phyloP scores from a whole-genome alignment of 2,888 invertebrate genomes.

The Plagodis dolabraria region DNA sequence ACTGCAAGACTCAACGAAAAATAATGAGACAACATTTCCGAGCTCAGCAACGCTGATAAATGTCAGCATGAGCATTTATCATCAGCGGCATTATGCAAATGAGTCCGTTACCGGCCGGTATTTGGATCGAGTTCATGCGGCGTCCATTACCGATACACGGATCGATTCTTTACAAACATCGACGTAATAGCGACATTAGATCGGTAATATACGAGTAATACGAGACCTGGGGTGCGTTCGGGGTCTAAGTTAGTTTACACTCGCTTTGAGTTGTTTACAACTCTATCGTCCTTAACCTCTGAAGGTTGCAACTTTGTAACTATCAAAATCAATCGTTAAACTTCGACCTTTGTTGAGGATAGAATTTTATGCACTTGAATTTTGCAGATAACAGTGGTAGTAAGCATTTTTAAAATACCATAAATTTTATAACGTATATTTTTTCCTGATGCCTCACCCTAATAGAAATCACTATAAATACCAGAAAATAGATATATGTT shows the following conservation, averaged over 20 bases:
- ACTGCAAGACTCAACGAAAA: conserved; percentile 15
- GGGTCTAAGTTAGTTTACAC: too few relatives aligned
- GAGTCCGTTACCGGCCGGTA: conserved; percentile 28
- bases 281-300: too few relatives aligned
- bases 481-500: too few relatives aligned
- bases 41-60: conserved; percentile 1
- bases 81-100: conserved; percentile 34
- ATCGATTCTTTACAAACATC: conserved; percentile 11
- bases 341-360: too few relatives aligned
- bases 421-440: neutral
- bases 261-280: too few relatives aligned
- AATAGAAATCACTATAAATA: too few relatives aligned
- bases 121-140: conserved; percentile 36
- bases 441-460: neutral
- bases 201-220: conserved; percentile 26
- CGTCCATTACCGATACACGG: conserved; percentile 25
- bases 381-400: too few relatives aligned
- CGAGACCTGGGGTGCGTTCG: neutral
- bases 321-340: too few relatives aligned
- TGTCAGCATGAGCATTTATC: conserved; percentile 20
- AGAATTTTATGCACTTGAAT: too few relatives aligned
- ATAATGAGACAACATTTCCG: conserved; percentile 23
- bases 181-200: conserved; percentile 29
- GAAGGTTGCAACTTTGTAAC: too few relatives aligned
- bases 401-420: neutral